Conservation (phyloP, 2,797 vertebrate species). For the Florisuga fusca region DNA sequence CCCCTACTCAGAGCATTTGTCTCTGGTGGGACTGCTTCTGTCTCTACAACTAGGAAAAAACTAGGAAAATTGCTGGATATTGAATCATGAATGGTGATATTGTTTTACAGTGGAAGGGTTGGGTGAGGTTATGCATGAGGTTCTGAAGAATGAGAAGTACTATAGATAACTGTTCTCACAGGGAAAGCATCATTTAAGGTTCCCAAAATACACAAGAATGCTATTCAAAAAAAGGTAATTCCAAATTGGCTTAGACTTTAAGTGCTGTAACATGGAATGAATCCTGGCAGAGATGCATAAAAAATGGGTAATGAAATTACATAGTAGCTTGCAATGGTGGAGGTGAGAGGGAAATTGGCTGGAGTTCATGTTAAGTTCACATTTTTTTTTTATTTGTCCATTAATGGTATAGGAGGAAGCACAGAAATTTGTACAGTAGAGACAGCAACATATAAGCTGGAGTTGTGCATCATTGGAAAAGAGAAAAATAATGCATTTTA, state of each 20-base stretch:
- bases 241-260: background rate
- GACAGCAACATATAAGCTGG: background rate
- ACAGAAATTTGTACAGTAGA: background rate
- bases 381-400: background rate
- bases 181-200: background rate
- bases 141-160: background rate
- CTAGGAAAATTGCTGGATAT: background rate
- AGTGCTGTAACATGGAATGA: background rate
- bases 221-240: background rate
- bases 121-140: background rate
- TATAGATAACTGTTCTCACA: background rate
- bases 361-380: background rate
- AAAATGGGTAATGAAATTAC: background rate
- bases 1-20: accelerated
- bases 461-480: background rate
- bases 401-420: background rate
- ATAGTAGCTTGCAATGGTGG: no score
- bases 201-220: background rate
- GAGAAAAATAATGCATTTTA: background rate
- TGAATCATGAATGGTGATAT: background rate
- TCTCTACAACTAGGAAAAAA: background rate
- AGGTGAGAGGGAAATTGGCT: background rate
- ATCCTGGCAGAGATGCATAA: background rate
- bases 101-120: background rate
- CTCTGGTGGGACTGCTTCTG: background rate